phyloP scores from a whole-genome alignment of 2,113 vertebrate genomes.

The Chaetops frenatus region DNA sequence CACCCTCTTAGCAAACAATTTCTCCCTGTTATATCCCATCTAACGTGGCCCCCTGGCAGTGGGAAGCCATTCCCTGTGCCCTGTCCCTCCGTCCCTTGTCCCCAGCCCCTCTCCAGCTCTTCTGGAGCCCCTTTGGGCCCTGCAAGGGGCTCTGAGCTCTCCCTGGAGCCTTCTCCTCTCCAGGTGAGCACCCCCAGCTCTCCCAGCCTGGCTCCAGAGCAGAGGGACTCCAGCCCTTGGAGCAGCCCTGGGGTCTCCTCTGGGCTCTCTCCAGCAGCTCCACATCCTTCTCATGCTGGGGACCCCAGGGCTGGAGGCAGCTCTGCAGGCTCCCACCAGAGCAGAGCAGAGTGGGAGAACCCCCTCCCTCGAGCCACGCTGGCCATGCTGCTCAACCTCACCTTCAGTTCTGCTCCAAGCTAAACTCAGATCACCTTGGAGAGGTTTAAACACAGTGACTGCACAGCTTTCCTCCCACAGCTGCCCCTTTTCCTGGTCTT shows the following conservation, averaged over 20 bases:
- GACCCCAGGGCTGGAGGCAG: not conserved
- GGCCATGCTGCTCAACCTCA: not conserved
- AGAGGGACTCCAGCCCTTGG: not conserved
- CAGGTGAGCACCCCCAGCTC: not conserved
- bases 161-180: not conserved
- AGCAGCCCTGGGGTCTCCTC: fast-evolving
- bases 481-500: not conserved
- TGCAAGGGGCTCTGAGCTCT: not conserved
- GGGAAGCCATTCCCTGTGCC: not conserved
- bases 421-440: not conserved
- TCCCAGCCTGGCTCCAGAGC: not conserved
- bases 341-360: not conserved
- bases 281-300: not conserved
- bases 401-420: not conserved
- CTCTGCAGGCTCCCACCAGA: not conserved
- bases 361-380: not conserved
- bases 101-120: not conserved
- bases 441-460: fast-evolving
- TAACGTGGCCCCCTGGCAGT: fast-evolving
- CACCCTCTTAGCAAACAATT: fast-evolving
- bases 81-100: not conserved
- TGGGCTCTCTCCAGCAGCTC: not conserved
- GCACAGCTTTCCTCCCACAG: not conserved
- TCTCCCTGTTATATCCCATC: too few relatives aligned
- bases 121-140: not conserved